Evolutionary conservation across 2,113 vertebrate genomes (phyloP), one percentile per base, ranked within the genome.

Genomic region (Scomber japonicus): DNA sequence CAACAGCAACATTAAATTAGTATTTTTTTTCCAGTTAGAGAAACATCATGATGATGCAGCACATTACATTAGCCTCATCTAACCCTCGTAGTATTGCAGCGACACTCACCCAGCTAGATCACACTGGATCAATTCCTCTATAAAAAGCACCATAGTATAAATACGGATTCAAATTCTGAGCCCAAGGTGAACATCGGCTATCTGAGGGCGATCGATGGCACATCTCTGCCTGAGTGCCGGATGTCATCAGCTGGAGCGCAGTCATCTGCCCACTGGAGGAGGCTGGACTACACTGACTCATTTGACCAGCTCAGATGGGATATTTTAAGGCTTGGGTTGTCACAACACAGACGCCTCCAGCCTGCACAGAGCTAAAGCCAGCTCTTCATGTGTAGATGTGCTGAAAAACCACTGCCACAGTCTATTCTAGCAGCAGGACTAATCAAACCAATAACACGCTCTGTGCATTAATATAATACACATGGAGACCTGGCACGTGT

Each of bases 321-420:
- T 81, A 80, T 86, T 89, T 86, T 53, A 75, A 75, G 83, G 49
- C 19, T 15, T 0, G 45, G 59, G 44, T 63, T 71, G 45, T 60
- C 78, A 78, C 68, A 24, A 70, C 75, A 63, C 76, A 74, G 46
- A 79, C 0, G 27, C 51, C 76, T 72, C 19, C 57, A 19, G 50
- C 60, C 40, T 76, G 57, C 21, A n/a, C 71, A 14, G 51, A 69
- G 45, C 49, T 66, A 12, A 27, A 63, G 66, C 54, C 66, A 30
- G 74, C 31, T 44, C 40, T 0, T 79, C 40, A 3, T 2, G 2
- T 46, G 10, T 71, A 53, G 72, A 65, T 61, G 4, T 17, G 78
- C 56, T 11, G 45, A 75, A 46, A 30, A 35, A 40, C 40, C 78
- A 46, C 60, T 14, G 53, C 13, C 24, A 50, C 15, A 46, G 30